These are phyloP conservation scores for Neodiprion fabricii DNA, from an alignment of 1,140 invertebrate species.

Conservation along the genomic window DNA sequence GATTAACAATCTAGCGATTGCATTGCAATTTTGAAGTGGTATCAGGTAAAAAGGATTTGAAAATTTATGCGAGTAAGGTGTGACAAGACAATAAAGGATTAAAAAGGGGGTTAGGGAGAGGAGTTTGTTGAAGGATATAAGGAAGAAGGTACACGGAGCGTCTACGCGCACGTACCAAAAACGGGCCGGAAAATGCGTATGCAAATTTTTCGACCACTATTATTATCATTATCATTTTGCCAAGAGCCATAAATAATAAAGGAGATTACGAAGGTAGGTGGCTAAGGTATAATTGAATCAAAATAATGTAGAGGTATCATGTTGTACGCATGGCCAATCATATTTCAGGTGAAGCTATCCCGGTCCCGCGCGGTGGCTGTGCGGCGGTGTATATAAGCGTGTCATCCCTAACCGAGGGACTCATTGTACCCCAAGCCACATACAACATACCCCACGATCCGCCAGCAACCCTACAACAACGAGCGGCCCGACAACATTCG, in stretches of 20 bases:
- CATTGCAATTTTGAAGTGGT: no score
- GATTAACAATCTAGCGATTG: no score
- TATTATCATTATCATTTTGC: slow-evolving; percentile 28
- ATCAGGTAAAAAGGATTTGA: no score
- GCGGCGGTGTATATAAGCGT: slow-evolving; percentile 57
- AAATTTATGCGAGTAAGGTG: no score
- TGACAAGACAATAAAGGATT: no score
- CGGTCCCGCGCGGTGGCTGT: slow-evolving; percentile 36
- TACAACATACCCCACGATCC: neutral
- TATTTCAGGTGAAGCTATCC: slow-evolving; percentile 51
- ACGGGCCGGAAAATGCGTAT: neutral
- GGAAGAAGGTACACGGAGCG: no score
- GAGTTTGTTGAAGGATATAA: no score
- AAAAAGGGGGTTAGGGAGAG: no score
- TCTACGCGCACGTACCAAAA: no score
- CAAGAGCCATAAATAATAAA: slow-evolving; percentile 45
- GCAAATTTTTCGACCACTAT: slow-evolving; percentile 33
- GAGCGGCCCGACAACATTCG: neutral
- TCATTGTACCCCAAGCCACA: slow-evolving; percentile 27
- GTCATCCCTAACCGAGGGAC: slow-evolving; percentile 46
- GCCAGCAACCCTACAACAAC: neutral
- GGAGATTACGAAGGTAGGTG: slow-evolving; percentile 47
- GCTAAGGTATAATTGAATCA: slow-evolving; percentile 52
- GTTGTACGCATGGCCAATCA: slow-evolving; percentile 51
- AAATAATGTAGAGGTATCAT: slow-evolving; percentile 55